Evolutionary conservation across 1,140 invertebrate genomes (phyloP).

Genomic region (Brachionus calyciflorus): DNA sequence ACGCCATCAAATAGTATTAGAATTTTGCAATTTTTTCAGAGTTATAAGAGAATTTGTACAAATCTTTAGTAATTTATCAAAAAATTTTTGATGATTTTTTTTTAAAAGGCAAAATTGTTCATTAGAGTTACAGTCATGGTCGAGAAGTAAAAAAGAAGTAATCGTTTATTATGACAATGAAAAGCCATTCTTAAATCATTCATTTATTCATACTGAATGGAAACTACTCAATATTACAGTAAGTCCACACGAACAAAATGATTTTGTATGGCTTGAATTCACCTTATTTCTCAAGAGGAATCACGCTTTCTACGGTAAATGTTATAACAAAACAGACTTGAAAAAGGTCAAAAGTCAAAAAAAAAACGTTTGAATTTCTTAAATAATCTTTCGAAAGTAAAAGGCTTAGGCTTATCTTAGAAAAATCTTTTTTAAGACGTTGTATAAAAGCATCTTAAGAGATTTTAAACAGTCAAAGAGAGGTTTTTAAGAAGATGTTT

Average conservation of each 20-base stretch:
- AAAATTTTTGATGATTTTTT: neutral
- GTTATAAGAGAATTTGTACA: too few relatives aligned
- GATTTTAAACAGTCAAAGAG: too few relatives aligned
- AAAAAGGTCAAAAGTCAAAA: too few relatives aligned
- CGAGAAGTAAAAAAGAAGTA: slow-evolving; percentile 26
- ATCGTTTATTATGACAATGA: slow-evolving; percentile 26
- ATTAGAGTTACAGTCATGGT: slow-evolving; percentile 44
- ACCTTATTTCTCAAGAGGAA: slow-evolving; percentile 20
- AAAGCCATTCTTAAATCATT: slow-evolving; percentile 19
- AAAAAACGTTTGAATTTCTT: neutral
- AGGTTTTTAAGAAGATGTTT: too few relatives aligned
- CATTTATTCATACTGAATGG: slow-evolving; percentile 46
- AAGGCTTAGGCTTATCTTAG: neutral
- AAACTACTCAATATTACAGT: slow-evolving; percentile 36
- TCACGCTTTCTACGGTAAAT: slow-evolving; percentile 44
- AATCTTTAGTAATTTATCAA: too few relatives aligned
- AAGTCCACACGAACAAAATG: neutral
- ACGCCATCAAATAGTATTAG: too few relatives aligned
- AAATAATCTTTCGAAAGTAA: neutral
- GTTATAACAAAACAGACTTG: neutral
- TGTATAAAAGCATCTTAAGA: too few relatives aligned
- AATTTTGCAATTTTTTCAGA: too few relatives aligned
- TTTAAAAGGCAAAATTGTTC: slow-evolving; percentile 29
- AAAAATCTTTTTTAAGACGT: too few relatives aligned
- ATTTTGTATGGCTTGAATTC: slow-evolving; percentile 43